Conservation (phyloP, 2,888 invertebrate genomes). For the Reticulitermes lucifugus region DNA sequence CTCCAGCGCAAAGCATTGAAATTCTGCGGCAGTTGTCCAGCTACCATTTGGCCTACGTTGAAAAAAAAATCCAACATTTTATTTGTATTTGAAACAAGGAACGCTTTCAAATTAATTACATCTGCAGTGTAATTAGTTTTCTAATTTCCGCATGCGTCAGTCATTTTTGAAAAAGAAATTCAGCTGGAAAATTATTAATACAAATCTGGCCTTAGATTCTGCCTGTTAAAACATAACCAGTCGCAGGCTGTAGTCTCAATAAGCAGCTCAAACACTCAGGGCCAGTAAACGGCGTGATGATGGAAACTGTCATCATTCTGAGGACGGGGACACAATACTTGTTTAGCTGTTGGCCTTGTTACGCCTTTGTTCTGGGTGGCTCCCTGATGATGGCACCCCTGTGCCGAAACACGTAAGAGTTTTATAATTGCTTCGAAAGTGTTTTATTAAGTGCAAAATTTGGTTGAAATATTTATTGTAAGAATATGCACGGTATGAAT, state of each 20-base stretch:
- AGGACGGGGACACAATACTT: too few relatives aligned
- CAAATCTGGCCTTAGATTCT: background rate
- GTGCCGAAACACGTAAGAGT: too few relatives aligned
- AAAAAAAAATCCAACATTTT: background rate
- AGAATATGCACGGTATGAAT: too few relatives aligned
- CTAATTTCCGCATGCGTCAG: constrained; percentile 23
- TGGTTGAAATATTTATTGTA: too few relatives aligned
- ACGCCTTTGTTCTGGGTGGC: too few relatives aligned
- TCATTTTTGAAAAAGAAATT: background rate
- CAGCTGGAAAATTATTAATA: constrained; percentile 1
- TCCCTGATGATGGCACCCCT: too few relatives aligned
- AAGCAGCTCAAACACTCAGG: too few relatives aligned
- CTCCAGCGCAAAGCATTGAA: background rate
- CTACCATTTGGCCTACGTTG: background rate
- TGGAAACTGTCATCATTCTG: too few relatives aligned
- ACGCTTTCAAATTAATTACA: constrained; percentile 22
- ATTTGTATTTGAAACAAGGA: background rate
- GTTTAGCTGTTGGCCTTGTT: too few relatives aligned
- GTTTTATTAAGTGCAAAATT: too few relatives aligned
- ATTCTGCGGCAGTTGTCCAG: background rate
- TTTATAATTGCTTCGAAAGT: too few relatives aligned
- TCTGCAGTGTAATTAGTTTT: constrained; percentile 29
- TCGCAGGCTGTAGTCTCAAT: background rate
- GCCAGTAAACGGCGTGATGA: too few relatives aligned
- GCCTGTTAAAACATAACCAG: background rate